Percentiles rank a stretch among this genome's conserved stretches.
Conservation (phyloP, 2,888 invertebrate species). For the Tenthredo mesomela region DNA sequence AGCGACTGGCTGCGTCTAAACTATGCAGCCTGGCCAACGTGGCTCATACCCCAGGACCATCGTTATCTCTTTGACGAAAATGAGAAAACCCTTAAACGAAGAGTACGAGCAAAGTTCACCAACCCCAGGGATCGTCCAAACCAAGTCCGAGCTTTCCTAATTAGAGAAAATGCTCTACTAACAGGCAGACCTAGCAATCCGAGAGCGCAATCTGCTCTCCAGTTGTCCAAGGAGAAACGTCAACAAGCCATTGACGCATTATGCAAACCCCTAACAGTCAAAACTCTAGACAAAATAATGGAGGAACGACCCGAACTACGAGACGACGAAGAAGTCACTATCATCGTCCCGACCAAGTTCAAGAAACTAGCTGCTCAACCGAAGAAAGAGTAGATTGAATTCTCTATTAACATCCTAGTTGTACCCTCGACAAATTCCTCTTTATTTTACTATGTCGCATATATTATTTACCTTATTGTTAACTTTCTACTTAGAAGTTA, state of each 20-base stretch:
- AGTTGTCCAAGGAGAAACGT: not conserved
- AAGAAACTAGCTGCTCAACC: not conserved
- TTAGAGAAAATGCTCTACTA: not conserved
- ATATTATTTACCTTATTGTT: no score
- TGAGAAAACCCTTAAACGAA: not conserved
- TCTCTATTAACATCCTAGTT: not conserved
- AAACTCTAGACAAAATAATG: not conserved
- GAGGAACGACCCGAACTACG: not conserved
- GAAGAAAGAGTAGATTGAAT: not conserved
- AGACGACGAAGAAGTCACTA: not conserved
- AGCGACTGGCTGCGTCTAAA: conserved; percentile 49
- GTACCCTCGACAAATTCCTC: no score
- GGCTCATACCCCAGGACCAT: conserved; percentile 38
- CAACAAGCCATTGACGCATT: not conserved
- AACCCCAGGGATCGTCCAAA: not conserved
- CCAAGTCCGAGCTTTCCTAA: not conserved
- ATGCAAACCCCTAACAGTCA: not conserved
- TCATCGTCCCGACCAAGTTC: not conserved
- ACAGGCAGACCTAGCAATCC: not conserved
- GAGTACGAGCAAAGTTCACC: not conserved
- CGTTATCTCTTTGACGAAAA: conserved; percentile 37
- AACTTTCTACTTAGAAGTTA: no score
- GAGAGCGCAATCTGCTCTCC: not conserved
- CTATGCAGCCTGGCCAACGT: conserved; percentile 50
- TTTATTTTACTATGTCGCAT: no score